Conservation (phyloP, 2,797 vertebrate species). For the Gymnodraco acuticeps region DNA sequence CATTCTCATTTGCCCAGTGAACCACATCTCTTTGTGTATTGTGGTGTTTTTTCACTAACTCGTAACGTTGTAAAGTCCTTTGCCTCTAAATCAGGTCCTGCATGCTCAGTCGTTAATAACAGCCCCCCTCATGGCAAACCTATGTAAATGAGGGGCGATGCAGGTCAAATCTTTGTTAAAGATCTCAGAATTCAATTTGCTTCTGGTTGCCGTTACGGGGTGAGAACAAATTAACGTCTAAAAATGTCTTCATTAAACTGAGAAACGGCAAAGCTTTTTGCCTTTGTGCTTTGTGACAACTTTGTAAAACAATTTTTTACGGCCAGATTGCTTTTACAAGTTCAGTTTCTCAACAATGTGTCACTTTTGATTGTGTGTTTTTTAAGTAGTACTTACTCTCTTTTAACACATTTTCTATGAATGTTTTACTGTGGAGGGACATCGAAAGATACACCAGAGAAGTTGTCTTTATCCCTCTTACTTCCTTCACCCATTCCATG, state of each 20-base stretch:
- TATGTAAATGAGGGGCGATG: conserved; percentile 30
- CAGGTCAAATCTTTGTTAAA: conserved; percentile 32
- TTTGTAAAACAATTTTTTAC: neutral
- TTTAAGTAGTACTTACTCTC: neutral
- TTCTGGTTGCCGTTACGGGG: neutral
- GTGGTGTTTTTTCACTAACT: conserved; percentile 16
- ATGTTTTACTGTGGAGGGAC: neutral
- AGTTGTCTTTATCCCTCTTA: neutral
- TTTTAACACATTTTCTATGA: neutral
- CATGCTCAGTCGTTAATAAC: conserved; percentile 54
- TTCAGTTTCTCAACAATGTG: neutral
- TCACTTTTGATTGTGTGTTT: neutral
- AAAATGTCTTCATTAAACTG: neutral
- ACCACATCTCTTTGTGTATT: conserved; percentile 26
- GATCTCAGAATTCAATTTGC: conserved; percentile 18
- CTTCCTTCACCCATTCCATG: neutral
- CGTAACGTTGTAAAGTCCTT: conserved; percentile 28
- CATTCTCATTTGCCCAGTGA: conserved; percentile 57
- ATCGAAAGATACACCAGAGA: neutral
- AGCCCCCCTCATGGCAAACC: neutral
- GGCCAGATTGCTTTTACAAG: neutral
- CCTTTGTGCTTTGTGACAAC: neutral
- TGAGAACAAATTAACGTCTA: neutral
- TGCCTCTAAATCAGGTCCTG: conserved; percentile 34
- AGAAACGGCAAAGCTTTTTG: neutral